Evolutionary conservation across 2,113 vertebrate species (phyloP).

Genomic region (Tylochromis polylepis): DNA sequence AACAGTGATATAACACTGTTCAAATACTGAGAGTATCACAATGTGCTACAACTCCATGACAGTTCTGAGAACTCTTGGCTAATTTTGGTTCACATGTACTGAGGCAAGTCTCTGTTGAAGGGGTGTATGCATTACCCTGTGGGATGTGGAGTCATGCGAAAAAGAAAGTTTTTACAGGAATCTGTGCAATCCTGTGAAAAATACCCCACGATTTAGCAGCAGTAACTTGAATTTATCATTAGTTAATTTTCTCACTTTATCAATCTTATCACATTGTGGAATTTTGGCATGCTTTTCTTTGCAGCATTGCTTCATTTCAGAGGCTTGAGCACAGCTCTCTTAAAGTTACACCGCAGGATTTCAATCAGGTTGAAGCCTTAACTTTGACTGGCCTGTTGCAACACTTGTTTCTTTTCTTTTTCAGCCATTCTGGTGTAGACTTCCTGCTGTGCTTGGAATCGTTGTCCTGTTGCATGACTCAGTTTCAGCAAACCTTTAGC

Average conservation of each 20-base stretch:
- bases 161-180: not conserved
- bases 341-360: not conserved
- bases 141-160: not conserved
- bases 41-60: slow-evolving; percentile 41
- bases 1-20: slow-evolving; percentile 67
- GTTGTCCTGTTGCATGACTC: not conserved
- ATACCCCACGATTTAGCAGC: not conserved
- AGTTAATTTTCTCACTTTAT: not conserved
- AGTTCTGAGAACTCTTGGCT: slow-evolving; percentile 56
- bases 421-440: not conserved
- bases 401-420: not conserved
- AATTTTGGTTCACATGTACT: slow-evolving; percentile 42
- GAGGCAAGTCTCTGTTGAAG: not conserved
- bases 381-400: not conserved
- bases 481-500: not conserved
- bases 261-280: not conserved
- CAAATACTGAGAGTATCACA: slow-evolving; percentile 55
- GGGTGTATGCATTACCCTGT: not conserved
- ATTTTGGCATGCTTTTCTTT: not conserved
- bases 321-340: not conserved
- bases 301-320: not conserved
- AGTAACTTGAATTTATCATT: not conserved
- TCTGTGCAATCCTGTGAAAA: not conserved
- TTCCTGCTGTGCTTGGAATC: not conserved
- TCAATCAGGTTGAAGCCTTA: not conserved